Conservation (phyloP, 2,888 invertebrate species). For the Protophormia terraenovae region DNA sequence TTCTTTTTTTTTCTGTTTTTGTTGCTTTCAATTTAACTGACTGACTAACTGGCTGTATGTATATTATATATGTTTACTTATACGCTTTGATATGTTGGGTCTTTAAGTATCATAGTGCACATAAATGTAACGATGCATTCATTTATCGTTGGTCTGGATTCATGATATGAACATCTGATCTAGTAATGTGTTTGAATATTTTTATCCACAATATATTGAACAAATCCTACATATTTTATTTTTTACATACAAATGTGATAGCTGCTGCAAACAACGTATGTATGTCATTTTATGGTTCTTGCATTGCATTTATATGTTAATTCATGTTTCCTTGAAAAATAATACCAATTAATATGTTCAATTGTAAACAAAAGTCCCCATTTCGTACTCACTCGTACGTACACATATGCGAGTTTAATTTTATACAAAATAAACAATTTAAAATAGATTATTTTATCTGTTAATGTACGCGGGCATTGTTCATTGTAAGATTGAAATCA, state of each 20-base stretch:
- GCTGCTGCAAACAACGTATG: conserved; percentile 1
- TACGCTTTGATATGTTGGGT: conserved; percentile 1
- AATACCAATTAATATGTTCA: conserved; percentile 21
- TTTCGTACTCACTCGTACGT: background rate
- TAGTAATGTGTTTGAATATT: background rate
- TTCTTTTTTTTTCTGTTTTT: background rate
- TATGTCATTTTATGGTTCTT: conserved; percentile 10
- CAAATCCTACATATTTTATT: conserved; percentile 29
- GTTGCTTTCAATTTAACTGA: background rate
- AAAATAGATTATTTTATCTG: background rate
- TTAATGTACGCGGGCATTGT: background rate
- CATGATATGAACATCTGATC: background rate
- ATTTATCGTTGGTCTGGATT: background rate
- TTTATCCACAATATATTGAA: background rate
- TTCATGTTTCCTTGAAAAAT: background rate
- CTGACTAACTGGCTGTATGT: background rate
- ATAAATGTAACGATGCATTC: conserved; percentile 11
- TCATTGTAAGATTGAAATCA: background rate
- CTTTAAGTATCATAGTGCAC: conserved; percentile 9
- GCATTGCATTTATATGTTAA: background rate
- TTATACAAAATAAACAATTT: conserved; percentile 1
- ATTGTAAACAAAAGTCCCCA: conserved; percentile 25
- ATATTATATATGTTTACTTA: background rate
- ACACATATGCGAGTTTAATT: background rate
- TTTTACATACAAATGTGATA: background rate